A percentile compares a stretch with the other conserved stretches of the same genome.
Evolutionary conservation across 2,797 vertebrate genomes (phyloP).

Genomic region (Mus spretus): DNA sequence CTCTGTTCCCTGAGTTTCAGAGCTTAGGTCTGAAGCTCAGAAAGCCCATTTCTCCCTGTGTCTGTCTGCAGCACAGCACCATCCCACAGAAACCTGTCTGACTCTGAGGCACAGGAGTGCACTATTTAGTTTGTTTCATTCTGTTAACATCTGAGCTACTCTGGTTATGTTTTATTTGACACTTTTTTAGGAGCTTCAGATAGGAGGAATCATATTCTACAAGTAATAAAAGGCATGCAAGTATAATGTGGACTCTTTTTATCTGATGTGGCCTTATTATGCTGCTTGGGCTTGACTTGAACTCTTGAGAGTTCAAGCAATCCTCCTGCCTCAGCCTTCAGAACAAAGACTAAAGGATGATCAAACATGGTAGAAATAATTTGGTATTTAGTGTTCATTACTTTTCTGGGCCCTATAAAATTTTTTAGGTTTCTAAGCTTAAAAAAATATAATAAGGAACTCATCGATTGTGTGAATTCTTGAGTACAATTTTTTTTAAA

Average conservation of each 20-base stretch:
- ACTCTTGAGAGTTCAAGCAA: neutral
- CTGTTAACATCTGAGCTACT: constrained; percentile 36
- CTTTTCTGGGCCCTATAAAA: constrained; percentile 2
- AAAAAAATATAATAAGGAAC: neutral
- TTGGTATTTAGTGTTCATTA: constrained; percentile 3
- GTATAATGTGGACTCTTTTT: neutral
- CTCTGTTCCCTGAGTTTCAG: rapidly evolving
- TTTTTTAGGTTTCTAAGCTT: neutral
- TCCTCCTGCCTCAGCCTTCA: neutral
- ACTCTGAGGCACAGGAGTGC: neutral
- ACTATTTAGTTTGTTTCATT: constrained; percentile 44
- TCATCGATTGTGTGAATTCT: neutral
- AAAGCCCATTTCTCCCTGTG: neutral
- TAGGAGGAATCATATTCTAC: neutral
- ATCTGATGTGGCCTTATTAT: neutral
- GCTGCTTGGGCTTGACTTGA: neutral
- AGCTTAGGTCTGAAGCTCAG: neutral
- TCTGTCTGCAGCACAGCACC: neutral
- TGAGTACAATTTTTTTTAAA: neutral
- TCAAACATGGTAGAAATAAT: constrained; percentile 23
- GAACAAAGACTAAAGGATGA: constrained; percentile 15
- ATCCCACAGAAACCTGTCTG: neutral
- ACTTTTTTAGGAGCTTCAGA: neutral
- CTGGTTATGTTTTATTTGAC: constrained; percentile 15
- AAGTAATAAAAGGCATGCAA: neutral